phyloP scores from a whole-genome alignment of 2,797 vertebrate genomes.

The Chaetodon trifasciatus region DNA sequence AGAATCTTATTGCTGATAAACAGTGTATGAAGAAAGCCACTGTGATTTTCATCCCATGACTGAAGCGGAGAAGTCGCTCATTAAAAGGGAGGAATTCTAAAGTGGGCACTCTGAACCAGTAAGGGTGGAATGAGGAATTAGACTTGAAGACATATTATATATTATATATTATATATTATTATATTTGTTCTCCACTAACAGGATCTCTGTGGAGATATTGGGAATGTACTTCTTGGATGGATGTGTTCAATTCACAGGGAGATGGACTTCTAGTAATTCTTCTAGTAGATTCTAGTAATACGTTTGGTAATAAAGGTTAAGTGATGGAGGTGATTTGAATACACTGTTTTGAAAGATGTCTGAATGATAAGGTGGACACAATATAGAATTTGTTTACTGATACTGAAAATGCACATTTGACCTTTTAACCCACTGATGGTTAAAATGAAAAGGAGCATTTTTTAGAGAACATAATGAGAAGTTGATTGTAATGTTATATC shows the following conservation, averaged over 20 bases:
- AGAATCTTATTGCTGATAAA: not conserved
- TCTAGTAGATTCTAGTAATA: too few relatives aligned
- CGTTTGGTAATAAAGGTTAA: too few relatives aligned
- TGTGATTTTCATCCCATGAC: too few relatives aligned
- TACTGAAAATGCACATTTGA: not conserved
- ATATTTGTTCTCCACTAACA: not conserved
- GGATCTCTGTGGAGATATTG: not conserved
- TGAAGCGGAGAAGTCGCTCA: not conserved
- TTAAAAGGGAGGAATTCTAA: not conserved
- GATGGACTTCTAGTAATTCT: not conserved
- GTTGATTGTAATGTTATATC: not conserved
- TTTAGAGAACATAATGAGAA: not conserved
- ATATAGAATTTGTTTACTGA: not conserved
- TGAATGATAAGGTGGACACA: not conserved
- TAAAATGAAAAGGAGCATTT: not conserved
- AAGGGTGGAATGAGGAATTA: not conserved
- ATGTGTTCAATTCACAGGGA: not conserved
- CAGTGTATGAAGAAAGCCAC: not conserved
- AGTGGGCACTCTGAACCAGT: conserved; percentile 1
- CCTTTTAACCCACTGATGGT: not conserved
- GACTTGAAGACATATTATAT: too few relatives aligned
- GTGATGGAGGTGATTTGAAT: not conserved
- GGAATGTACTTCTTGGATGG: not conserved
- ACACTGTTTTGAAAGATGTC: not conserved
- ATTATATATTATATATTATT: too few relatives aligned